Evolutionary conservation across 2,888 invertebrate species (phyloP).

Genomic region (Phengaris alcon): DNA sequence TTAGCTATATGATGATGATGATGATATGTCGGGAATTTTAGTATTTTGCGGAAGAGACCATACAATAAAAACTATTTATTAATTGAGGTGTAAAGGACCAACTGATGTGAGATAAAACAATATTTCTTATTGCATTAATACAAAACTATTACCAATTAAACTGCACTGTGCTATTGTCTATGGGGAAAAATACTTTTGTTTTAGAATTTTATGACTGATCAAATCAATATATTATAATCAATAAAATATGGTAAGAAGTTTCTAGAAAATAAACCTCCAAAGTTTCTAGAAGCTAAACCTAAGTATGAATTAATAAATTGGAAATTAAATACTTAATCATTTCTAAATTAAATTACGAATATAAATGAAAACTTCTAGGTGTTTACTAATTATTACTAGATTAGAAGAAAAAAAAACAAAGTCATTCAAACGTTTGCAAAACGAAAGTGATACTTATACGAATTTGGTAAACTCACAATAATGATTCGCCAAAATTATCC

Average conservation of each 20-base stretch:
- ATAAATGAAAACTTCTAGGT: not conserved
- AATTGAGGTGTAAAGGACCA: too few relatives aligned
- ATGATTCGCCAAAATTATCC: conserved; percentile 57
- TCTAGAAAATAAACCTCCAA: not conserved
- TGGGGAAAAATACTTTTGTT: not conserved
- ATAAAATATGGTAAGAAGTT: not conserved
- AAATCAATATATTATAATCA: not conserved
- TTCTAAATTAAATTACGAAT: not conserved
- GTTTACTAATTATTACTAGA: conserved; percentile 12
- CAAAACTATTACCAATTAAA: too few relatives aligned
- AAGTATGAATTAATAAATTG: not conserved
- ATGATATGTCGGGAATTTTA: too few relatives aligned
- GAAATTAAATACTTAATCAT: not conserved
- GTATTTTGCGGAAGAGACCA: too few relatives aligned
- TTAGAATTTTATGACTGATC: not conserved
- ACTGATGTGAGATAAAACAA: too few relatives aligned
- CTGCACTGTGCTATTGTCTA: too few relatives aligned
- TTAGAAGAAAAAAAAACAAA: conserved; percentile 29
- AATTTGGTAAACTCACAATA: conserved; percentile 40
- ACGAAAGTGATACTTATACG: conserved; percentile 49
- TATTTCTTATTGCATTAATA: too few relatives aligned
- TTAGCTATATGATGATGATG: too few relatives aligned
- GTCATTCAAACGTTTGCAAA: conserved; percentile 47
- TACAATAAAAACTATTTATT: too few relatives aligned
- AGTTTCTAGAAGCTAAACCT: not conserved